phyloP scores from a whole-genome alignment of 2,888 invertebrate genomes.

The Liopterus haemorrhoidalis region DNA sequence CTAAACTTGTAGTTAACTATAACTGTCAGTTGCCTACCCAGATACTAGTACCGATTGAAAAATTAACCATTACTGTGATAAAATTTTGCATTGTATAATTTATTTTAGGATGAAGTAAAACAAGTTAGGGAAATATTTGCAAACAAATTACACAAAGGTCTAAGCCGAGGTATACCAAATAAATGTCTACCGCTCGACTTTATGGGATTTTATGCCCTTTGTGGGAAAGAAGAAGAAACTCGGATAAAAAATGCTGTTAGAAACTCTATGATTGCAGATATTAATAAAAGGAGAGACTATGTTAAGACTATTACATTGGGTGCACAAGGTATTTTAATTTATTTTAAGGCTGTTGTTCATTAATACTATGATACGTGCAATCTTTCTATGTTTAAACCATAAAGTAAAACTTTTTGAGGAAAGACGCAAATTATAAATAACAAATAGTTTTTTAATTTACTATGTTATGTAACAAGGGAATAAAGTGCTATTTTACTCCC shows the following conservation, averaged over 20 bases:
- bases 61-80: no score
- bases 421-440: slow-evolving; percentile 19
- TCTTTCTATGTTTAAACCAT: slow-evolving; percentile 39
- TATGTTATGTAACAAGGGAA: no score
- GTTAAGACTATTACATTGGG: slow-evolving; percentile 76
- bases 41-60: no score
- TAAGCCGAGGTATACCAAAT: slow-evolving; percentile 74
- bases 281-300: slow-evolving; percentile 83
- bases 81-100: no score
- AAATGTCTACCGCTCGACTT: slow-evolving; percentile 92
- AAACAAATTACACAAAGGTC: slow-evolving; percentile 86
- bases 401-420: not conserved
- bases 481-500: slow-evolving; percentile 9
- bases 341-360: not conserved
- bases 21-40: no score
- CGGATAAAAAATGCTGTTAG: slow-evolving; percentile 63
- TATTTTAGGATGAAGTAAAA: slow-evolving; percentile 64
- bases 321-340: slow-evolving; percentile 49
- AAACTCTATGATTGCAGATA: slow-evolving; percentile 82
- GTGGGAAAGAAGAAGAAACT: slow-evolving; percentile 81
- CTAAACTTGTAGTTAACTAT: no score
- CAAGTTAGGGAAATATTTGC: slow-evolving; percentile 87
- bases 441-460: not conserved
- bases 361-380: slow-evolving; percentile 35
- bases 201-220: slow-evolving; percentile 91